phyloP scores from a whole-genome alignment of 2,888 invertebrate species.

The Aproaerema taeniolella region DNA sequence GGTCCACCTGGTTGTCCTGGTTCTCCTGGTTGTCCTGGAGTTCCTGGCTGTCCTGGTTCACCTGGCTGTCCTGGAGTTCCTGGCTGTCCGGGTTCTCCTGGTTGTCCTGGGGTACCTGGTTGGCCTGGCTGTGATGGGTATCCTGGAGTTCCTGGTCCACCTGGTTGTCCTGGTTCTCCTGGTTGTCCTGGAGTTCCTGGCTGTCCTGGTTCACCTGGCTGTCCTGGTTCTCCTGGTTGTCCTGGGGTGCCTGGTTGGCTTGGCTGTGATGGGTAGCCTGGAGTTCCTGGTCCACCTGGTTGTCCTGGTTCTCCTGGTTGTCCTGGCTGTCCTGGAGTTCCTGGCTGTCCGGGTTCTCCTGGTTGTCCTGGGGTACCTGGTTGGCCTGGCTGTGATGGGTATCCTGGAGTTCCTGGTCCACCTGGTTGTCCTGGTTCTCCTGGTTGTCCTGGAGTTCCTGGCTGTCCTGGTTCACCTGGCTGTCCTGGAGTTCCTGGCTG shows the following conservation, averaged over 20 bases:
- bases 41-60: neutral
- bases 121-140: neutral
- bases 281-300: neutral
- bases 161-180: neutral
- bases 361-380: neutral
- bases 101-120: neutral
- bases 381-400: constrained; percentile 1
- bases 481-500: no score
- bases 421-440: no score
- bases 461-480: neutral
- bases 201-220: no score
- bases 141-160: neutral
- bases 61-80: neutral
- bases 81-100: neutral
- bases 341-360: neutral
- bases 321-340: no score
- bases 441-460: no score
- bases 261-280: no score
- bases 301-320: neutral
- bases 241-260: neutral
- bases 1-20: neutral
- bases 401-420: no score
- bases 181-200: no score
- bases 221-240: neutral
- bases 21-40: neutral